Base-by-base conservation (phyloP, 2,888 invertebrate species). In the Epinotia nisella region DNA sequence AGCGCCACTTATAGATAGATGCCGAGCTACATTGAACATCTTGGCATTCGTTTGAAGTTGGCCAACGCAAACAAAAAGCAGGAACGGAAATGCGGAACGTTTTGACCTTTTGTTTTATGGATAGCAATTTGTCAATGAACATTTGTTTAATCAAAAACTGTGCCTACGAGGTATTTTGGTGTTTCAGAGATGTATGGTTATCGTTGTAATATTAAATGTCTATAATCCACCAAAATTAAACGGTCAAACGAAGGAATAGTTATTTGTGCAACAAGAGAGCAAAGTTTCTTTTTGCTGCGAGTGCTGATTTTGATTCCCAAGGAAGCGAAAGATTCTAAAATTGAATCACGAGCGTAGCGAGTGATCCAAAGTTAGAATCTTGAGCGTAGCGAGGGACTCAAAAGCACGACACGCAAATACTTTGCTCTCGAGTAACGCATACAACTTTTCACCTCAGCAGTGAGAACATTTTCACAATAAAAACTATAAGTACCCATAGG, bases 31-130 rank as follows among this genome's bases (percentile, higher is more conserved):
- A 21, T 24, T 24, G 60, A 35, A 53, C 59, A 56, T 67, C 61
- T 35, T 62, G 72, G 61, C 39, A 62, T 67, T 67, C 58, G 61
- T 72, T 72, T 68, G 66, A 67, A 56, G 71, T 67, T 68, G 13
- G 49, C 35, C 66, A 24, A 41, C 66, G 56, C 67, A 62, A 62
- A 62, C 61, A 67, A 72, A 72, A 49, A 61, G 45, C 61, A 49
- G 53, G 45, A 55, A 61, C 56, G 67, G 61, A 72, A 67, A 61
- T 67, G 45, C 19, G 71, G 35, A 59, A 65, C 51, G 58, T 65
- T 58, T 51, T 58, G 62, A 61, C 55, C 45, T 60, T 72, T 72
- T 61, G 55, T 70, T 67, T 70, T 19, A 70, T 56, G 24, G 19
- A 56, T 70, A 62, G 19, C 70, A 70, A 62, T 70, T 10, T 41